phyloP scores from a whole-genome alignment of 1,140 invertebrate genomes.

The Pseudoatta argentina region DNA sequence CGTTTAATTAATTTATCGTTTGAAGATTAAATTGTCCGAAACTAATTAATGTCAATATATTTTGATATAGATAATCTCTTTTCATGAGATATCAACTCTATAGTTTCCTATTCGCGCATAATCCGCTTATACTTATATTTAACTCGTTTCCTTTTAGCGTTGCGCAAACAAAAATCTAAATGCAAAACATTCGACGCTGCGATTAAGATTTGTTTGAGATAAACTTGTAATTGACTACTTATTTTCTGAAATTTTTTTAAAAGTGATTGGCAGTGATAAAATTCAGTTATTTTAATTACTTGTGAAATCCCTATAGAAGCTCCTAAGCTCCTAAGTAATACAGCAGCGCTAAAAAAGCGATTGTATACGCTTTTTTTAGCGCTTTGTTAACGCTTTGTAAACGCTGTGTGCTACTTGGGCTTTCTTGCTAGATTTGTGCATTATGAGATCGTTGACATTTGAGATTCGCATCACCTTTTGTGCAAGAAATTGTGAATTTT shows the following conservation, averaged over 20 bases:
- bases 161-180: constrained; percentile 35
- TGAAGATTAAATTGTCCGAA: constrained; percentile 14
- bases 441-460: background rate
- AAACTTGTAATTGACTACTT: background rate
- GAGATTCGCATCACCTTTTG: background rate
- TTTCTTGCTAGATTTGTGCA: no score
- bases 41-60: constrained; percentile 30
- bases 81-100: background rate
- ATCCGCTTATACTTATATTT: constrained; percentile 20
- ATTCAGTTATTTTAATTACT: background rate
- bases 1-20: constrained; percentile 22
- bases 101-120: constrained; percentile 6
- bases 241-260: background rate
- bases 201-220: background rate
- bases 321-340: background rate
- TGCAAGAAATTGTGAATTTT: background rate
- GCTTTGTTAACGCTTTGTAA: no score
- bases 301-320: background rate
- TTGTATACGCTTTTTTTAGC: no score
- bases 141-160: constrained; percentile 12
- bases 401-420: no score
- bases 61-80: constrained; percentile 6
- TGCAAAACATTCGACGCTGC: background rate
- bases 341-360: no score
- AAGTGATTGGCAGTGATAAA: background rate